Percentiles rank a stretch among this genome's conserved stretches.
Conservation (phyloP, 2,113 vertebrate genomes). For the Nannospalax galili region DNA sequence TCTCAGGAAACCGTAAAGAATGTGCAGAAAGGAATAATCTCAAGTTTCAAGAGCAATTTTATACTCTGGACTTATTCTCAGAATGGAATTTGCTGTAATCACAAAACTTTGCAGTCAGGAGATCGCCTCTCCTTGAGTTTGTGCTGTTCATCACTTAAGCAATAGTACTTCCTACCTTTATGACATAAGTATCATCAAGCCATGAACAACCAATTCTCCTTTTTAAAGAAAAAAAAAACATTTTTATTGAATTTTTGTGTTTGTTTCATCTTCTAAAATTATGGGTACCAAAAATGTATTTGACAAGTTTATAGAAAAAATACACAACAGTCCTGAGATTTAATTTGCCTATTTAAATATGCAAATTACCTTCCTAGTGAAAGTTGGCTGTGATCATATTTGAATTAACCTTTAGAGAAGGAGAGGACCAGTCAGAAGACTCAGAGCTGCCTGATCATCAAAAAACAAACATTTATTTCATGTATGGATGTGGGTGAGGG, state of each 20-base stretch:
- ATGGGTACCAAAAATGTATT: neutral
- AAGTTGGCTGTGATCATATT: neutral
- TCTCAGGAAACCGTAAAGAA: neutral
- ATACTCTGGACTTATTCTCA: neutral
- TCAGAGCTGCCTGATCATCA: neutral
- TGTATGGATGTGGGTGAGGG: too few relatives aligned
- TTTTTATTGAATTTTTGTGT: too few relatives aligned
- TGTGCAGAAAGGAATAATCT: neutral
- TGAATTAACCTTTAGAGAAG: neutral
- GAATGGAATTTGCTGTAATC: neutral
- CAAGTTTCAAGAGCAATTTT: neutral
- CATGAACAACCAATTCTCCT: neutral
- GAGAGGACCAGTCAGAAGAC: neutral
- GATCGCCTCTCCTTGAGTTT: neutral
- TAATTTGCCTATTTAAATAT: neutral
- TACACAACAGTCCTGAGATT: neutral
- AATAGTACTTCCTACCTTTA: neutral
- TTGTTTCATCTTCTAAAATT: neutral
- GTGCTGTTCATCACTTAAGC: neutral
- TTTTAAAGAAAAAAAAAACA: neutral
- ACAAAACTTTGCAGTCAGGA: neutral
- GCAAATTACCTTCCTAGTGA: neutral
- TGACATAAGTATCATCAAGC: neutral
- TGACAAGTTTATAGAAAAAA: neutral
- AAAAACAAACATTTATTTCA: too few relatives aligned